Evolutionary conservation across 2,797 vertebrate genomes (phyloP), one percentile per base, ranked within the genome.

Genomic region (Tokudaia tokunoshimensis): DNA sequence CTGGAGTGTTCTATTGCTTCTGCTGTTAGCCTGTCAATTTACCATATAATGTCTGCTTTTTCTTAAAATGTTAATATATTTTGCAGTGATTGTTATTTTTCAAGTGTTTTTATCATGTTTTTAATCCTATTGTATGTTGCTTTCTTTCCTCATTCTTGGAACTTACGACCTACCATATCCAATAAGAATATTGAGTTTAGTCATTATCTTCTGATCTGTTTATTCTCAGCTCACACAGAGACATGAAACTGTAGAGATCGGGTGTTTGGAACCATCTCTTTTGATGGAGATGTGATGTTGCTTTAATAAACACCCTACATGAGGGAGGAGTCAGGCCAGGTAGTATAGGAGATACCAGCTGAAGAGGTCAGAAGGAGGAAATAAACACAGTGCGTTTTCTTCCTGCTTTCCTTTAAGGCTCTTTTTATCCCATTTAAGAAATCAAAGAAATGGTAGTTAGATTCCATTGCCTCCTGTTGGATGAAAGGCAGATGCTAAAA

Each of bases 231-330:
- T 52, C n/a, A 10, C 57, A 9, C 37, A 47, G 44, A 63, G 67
- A 95, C 57, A 70, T 31, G 55, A 76, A 81, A 37, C 59, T 57
- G 19, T 80, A 9, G 86, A 90, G 67, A 55, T 89, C 12, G 41
- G 31, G n/a, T 87, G 70, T 92, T 94, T 94, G 57, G 13, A 87
- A 63, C 31, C n/a, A n/a, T 76, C n/a, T 14, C 63, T 90, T 96
- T 84, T 63, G 50, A 76, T 80, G 50, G 13, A 92, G 50, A 50
- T 94, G n/a, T 31, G 93, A 22, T 50, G 14, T 70, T 83, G 52
- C 2, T 92, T 34, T 84, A 70, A 57, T 78, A 59, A 87, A 9
- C 19, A 72, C 34, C 50, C 57, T 87, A 14, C 19, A 9, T 31
- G 34, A 80, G 20, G 31, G 92, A 63, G 94, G 50, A 80, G 37